phyloP scores from a whole-genome alignment of 2,113 vertebrate genomes.

The Pterocles orientalis region DNA sequence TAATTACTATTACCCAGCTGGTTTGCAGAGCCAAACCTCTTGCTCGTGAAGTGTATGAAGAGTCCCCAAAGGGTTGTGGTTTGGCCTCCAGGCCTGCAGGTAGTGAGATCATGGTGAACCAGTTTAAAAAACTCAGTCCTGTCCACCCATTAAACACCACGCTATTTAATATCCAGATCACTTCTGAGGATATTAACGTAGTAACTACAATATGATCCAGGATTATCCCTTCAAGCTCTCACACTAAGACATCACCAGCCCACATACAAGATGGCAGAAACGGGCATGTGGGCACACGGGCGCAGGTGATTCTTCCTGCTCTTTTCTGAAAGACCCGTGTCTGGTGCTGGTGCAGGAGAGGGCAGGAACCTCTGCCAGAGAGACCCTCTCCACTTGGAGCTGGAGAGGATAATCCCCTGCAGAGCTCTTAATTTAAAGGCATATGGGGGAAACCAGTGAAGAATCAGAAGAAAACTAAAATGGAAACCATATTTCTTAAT shows the following conservation, averaged over 20 bases:
- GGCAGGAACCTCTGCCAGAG: background rate
- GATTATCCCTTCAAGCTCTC: background rate
- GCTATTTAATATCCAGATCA: too few relatives aligned
- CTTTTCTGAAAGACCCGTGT: background rate
- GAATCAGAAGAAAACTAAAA: background rate
- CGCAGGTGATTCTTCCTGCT: background rate
- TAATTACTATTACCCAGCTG: too few relatives aligned
- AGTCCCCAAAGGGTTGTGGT: too few relatives aligned
- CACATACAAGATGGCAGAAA: background rate
- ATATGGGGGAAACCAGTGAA: rapidly evolving
- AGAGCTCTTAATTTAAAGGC: background rate
- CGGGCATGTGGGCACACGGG: rapidly evolving
- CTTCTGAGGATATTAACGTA: background rate
- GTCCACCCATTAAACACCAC: too few relatives aligned
- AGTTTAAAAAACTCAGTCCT: too few relatives aligned
- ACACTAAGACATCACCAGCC: background rate
- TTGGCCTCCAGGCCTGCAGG: too few relatives aligned
- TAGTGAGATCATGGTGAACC: too few relatives aligned
- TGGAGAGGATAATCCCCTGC: background rate
- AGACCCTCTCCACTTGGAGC: background rate
- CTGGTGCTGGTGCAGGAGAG: background rate
- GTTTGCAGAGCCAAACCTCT: too few relatives aligned
- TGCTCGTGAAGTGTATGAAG: too few relatives aligned
- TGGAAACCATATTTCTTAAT: background rate
- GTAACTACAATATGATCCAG: background rate